Percentiles rank a stretch among this genome's conserved stretches.
These are phyloP conservation scores for Leptobrachium leishanense DNA, from an alignment of 2,113 vertebrate genomes.

Conservation along the genomic window DNA sequence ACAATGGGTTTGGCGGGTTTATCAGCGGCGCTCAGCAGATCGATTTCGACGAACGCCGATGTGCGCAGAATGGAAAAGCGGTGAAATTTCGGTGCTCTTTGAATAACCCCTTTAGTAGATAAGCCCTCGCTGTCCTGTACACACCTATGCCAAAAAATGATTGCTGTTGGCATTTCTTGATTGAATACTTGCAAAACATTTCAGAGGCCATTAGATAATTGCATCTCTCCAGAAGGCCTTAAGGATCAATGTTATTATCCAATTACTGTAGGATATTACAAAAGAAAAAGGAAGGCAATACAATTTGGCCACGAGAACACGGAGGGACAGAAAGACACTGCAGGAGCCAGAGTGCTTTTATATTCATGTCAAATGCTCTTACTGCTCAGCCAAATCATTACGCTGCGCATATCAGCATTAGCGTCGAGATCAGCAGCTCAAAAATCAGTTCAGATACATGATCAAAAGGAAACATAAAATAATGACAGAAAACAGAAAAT, in stretches of 20 bases:
- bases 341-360: neutral
- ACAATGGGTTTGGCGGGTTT: too few relatives aligned
- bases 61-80: too few relatives aligned
- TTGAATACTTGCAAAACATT: neutral
- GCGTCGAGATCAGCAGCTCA: neutral
- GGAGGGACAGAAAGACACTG: neutral
- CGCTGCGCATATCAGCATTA: neutral
- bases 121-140: too few relatives aligned
- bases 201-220: neutral
- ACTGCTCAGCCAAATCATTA: neutral
- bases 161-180: neutral
- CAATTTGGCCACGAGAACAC: constrained; percentile 16
- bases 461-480: too few relatives aligned
- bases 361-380: neutral
- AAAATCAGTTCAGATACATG: too few relatives aligned
- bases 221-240: constrained; percentile 6
- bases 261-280: constrained; percentile 8
- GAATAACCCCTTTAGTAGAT: too few relatives aligned
- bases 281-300: neutral
- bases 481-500: too few relatives aligned
- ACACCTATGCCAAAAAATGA: too few relatives aligned
- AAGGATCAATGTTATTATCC: constrained; percentile 21
- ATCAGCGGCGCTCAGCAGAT: too few relatives aligned
- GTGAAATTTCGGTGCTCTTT: too few relatives aligned
- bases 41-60: too few relatives aligned